Conservation (phyloP, 2,888 invertebrate genomes). For the Orgyia antiqua region DNA sequence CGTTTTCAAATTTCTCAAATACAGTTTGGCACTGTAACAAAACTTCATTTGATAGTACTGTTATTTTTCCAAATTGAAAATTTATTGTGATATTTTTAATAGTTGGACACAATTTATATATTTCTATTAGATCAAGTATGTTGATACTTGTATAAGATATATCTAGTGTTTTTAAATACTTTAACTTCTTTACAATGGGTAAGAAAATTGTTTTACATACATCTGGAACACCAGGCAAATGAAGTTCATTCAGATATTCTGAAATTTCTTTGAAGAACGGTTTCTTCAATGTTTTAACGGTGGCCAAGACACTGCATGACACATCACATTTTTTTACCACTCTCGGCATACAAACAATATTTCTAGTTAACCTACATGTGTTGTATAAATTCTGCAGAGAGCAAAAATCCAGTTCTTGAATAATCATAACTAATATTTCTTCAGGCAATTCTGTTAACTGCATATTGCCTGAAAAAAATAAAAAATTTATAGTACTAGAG, state of each 20-base stretch:
- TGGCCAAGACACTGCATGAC: constrained; percentile 41
- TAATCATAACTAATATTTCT: constrained; percentile 55
- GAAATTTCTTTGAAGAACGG: constrained; percentile 46
- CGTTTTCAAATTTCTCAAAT: constrained; percentile 46
- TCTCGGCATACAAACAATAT: constrained; percentile 34
- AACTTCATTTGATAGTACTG: constrained; percentile 11
- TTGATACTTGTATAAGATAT: constrained; percentile 52
- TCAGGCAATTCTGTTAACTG: constrained; percentile 40
- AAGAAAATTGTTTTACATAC: constrained; percentile 40
- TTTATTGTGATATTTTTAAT: constrained; percentile 48
- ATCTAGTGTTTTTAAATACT: constrained; percentile 44
- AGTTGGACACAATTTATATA: constrained; percentile 44
- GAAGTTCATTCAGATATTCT: constrained; percentile 37
- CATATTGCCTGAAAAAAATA: constrained; percentile 20
- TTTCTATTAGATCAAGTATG: constrained; percentile 44
- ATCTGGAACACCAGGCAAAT: constrained; percentile 46
- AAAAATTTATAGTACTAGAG: not conserved
- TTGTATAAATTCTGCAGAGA: constrained; percentile 40
- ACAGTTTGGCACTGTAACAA: constrained; percentile 38
- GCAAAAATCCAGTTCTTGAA: constrained; percentile 40
- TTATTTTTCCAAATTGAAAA: constrained; percentile 32
- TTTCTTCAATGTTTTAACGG: constrained; percentile 39
- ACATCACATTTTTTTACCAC: constrained; percentile 40
- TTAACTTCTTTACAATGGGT: constrained; percentile 39
- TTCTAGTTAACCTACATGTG: constrained; percentile 34